Percentiles rank a stretch among this genome's conserved stretches.
phyloP scores from a whole-genome alignment of 2,797 vertebrate genomes.

The Dallia pectoralis region DNA sequence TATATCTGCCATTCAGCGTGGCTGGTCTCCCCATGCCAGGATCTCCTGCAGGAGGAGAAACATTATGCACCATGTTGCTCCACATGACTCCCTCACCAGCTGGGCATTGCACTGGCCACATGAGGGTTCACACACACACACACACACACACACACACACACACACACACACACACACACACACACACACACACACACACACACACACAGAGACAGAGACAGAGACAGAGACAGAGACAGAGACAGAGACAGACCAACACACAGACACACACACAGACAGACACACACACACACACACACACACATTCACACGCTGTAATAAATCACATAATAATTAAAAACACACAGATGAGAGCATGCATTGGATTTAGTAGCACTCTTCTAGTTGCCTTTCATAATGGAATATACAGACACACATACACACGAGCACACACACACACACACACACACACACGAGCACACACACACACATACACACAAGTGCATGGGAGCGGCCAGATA shows the following conservation, averaged over 20 bases:
- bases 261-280: too few relatives aligned
- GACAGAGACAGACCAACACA: too few relatives aligned
- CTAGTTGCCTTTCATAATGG: too few relatives aligned
- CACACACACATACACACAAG: conserved; percentile 12
- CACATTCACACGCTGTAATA: too few relatives aligned
- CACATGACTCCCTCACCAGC: conserved; percentile 23
- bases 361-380: too few relatives aligned
- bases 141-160: background rate
- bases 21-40: conserved; percentile 31
- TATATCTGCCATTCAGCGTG: conserved; percentile 69
- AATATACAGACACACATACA: too few relatives aligned
- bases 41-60: conserved; percentile 49
- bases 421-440: background rate
- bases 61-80: conserved; percentile 35
- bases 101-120: conserved; percentile 43
- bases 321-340: too few relatives aligned
- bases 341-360: too few relatives aligned
- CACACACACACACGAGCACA: conserved; percentile 4
- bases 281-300: too few relatives aligned
- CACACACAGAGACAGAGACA: background rate
- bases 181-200: conserved; percentile 12
- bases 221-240: too few relatives aligned
- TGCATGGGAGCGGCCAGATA: background rate
- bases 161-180: conserved; percentile 2
- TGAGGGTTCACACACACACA: conserved; percentile 11